phyloP scores from a whole-genome alignment of 2,113 vertebrate genomes.

The Rhombomys opimus region DNA sequence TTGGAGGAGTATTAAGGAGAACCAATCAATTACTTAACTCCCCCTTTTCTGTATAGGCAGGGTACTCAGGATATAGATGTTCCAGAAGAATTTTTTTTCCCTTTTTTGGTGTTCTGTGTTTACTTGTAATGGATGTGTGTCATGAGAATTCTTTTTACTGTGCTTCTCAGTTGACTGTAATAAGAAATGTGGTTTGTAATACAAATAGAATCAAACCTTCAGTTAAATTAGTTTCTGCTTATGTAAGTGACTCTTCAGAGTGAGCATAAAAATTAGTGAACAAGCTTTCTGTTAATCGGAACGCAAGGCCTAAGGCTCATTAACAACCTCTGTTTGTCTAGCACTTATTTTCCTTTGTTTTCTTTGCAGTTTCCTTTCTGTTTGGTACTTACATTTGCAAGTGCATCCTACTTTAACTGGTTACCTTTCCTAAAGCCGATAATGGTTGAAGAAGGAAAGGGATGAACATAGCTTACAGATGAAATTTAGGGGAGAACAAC shows the following conservation, averaged over 20 bases:
- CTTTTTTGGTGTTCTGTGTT: not conserved
- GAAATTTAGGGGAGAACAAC: not conserved
- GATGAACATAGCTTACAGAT: not conserved
- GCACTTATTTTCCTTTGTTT: not conserved
- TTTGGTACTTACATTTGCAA: slow-evolving; percentile 23
- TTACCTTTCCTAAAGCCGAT: slow-evolving; percentile 5
- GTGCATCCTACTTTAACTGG: not conserved
- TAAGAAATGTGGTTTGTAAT: not conserved
- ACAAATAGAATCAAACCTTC: not conserved
- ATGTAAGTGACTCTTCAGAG: not conserved
- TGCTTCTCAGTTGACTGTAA: not conserved
- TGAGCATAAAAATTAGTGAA: not conserved
- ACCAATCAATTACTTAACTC: not conserved
- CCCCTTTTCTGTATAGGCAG: not conserved
- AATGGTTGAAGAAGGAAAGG: not conserved
- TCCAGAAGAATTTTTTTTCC: not conserved
- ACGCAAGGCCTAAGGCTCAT: not conserved
- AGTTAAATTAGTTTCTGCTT: slow-evolving; percentile 49
- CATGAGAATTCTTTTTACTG: slow-evolving; percentile 17
- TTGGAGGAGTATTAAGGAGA: not conserved
- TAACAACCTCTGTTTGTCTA: not conserved
- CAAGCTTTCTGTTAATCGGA: slow-evolving; percentile 16
- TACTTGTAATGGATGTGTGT: not conserved
- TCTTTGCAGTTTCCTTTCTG: not conserved
- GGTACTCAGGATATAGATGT: not conserved